Percentiles rank a stretch among this genome's conserved stretches.
Conservation (phyloP, 2,888 invertebrate species). For the Tenthredo livida region DNA sequence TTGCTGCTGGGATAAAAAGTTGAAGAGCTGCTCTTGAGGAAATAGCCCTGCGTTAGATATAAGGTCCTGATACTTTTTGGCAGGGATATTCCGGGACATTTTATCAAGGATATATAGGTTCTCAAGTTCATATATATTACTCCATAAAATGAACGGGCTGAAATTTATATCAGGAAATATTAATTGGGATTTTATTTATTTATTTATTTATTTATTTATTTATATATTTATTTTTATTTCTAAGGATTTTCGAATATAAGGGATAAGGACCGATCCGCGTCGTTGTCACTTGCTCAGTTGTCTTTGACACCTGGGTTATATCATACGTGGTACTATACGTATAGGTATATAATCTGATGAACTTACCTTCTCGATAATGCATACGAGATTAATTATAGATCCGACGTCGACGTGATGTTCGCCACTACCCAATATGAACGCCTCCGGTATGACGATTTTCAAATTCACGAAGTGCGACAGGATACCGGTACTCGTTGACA, state of each 20-base stretch:
- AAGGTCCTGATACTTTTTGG: constrained; percentile 16
- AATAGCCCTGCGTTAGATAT: constrained; percentile 16
- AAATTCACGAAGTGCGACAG: constrained; percentile 93
- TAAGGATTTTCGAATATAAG: neutral
- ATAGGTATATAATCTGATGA: constrained; percentile 18
- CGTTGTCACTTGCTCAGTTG: neutral
- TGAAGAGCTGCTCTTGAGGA: constrained; percentile 13
- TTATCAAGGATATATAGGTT: neutral
- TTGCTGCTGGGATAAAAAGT: constrained; percentile 13
- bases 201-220: neutral
- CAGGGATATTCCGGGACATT: constrained; percentile 18
- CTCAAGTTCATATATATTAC: constrained; percentile 1
- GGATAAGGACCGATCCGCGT: too few relatives aligned
- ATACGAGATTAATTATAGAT: constrained; percentile 93
- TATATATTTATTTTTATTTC: neutral
- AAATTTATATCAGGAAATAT: neutral
- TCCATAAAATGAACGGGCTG: neutral
- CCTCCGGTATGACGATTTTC: constrained; percentile 93
- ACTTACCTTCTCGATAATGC: constrained; percentile 94
- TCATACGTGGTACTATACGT: neutral
- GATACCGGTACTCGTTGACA: constrained; percentile 90
- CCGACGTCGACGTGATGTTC: constrained; percentile 95
- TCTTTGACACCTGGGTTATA: neutral
- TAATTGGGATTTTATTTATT: neutral
- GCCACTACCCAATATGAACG: constrained; percentile 90